Conservation (phyloP, 35 echinoderm and acorn worm species). For the Amphiura filiformis region DNA sequence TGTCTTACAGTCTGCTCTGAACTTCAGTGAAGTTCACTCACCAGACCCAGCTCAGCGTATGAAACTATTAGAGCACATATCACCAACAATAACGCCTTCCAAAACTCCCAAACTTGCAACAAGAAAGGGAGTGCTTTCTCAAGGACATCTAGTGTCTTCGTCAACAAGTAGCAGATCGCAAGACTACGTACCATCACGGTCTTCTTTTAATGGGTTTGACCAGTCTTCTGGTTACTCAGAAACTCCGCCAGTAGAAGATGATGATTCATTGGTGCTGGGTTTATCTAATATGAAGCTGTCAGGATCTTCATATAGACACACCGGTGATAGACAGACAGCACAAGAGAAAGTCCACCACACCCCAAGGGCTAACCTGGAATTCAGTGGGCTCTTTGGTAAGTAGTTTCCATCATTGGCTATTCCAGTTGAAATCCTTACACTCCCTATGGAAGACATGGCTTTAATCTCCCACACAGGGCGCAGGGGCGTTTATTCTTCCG, state of each 20-base stretch:
- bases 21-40: conserved; percentile 10
- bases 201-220: conserved; percentile 14
- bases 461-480: neutral
- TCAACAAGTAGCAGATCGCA: too few relatives aligned
- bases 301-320: neutral
- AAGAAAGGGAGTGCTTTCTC: neutral
- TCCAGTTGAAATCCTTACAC: neutral
- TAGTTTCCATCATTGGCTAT: neutral
- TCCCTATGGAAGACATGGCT: neutral
- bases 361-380: neutral
- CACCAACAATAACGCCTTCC: conserved; percentile 63
- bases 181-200: neutral
- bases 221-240: neutral
- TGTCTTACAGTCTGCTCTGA: conserved; percentile 9
- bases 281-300: conserved; percentile 21
- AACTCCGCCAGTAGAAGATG: neutral
- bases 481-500: neutral
- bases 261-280: neutral
- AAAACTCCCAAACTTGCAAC: conserved; percentile 55
- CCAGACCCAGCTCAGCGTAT: conserved; percentile 31
- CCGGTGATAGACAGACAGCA: neutral
- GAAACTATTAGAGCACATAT: conserved; percentile 66
- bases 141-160: neutral
- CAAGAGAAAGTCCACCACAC: neutral
- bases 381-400: conserved; percentile 23